Base-by-base conservation (phyloP, 2,113 vertebrate species). In the Panurus biarmicus region DNA sequence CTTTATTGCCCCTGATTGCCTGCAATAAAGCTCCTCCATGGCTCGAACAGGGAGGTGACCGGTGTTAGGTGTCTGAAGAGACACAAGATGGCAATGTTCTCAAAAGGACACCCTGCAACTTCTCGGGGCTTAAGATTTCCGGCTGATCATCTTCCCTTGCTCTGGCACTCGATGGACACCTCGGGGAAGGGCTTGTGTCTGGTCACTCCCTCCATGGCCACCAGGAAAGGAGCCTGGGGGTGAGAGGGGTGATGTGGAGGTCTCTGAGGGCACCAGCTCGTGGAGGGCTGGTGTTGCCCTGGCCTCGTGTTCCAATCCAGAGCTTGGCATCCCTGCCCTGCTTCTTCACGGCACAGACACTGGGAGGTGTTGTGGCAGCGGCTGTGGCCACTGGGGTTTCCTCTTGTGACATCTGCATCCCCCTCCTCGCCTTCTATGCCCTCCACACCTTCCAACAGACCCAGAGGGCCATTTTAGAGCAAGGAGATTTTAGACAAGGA, bases 81-180 rank as follows among this genome's bases (percentile, higher is more conserved):
- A 94, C 96, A 77, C 94, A 86, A 96, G 96, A 23, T 94, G 95
- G 91, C 96, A 94, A 94, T 95, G 86, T 95, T 92, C 22, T 51
- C 90, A 21, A 90, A 89, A 94, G 83, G 48, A 92, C 83, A 40
- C 23, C 24, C 57, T 78, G n/a, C 22, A 44, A 10, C 56, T 40
- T 26, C 60, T 35, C 0, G 0, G 51, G 33, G 60, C n/a, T 80
- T 1, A 9, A 33, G 35, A 20, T 29, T 73, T 47, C 60, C 20
- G 23, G 56, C 72, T 8, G 33, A 2, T 56, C n/a, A 1, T 38
- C 56, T 58, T 35, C 38, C 24, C 60, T 28, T 4, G 2, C 70
- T 62, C 31, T 0, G 8, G 47, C 19, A 2, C 35, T 80, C 3
- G 35, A 5, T 78, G 62, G 31, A 40, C 50, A 44, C 26, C 22